Evolutionary conservation across 1,140 invertebrate genomes (phyloP).

Genomic region (Metaphire vulgaris): DNA sequence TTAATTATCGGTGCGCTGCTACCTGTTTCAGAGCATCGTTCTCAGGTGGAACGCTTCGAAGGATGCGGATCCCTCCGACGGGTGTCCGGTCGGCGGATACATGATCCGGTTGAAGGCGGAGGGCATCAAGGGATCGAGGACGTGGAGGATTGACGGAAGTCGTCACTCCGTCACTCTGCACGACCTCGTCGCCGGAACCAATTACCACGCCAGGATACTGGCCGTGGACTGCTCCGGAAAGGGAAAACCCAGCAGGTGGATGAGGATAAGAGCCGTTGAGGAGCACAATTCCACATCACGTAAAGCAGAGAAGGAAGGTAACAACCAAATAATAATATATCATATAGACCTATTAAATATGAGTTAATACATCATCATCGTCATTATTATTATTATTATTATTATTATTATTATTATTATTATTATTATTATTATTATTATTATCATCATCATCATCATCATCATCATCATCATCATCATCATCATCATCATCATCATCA

Average conservation of each 20-base stretch:
- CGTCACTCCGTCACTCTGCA: conserved; percentile 8
- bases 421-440: background rate
- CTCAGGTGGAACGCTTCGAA: background rate
- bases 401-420: no score
- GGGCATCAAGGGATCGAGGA: background rate
- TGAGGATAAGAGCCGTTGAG: background rate
- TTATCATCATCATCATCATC: conserved; percentile 1
- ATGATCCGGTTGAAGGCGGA: conserved; percentile 19
- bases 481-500: no score
- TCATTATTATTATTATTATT: no score
- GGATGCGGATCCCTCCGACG: background rate
- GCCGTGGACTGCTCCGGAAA: conserved; percentile 17
- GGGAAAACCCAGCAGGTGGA: conserved; percentile 12
- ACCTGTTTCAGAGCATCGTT: background rate
- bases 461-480: no score
- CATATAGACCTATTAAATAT: no score
- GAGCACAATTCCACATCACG: background rate
- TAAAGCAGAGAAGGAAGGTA: no score
- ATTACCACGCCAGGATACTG: conserved; percentile 12
- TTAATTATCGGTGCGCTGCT: no score
- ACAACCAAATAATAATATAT: no score
- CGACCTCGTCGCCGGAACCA: conserved; percentile 10
- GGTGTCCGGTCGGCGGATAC: conserved; percentile 17
- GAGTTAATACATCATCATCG: no score
- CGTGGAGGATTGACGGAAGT: conserved; percentile 22